These are phyloP conservation scores for Kryphioiulus occultus DNA, from an alignment of 2,888 invertebrate species.

Conservation along the genomic window DNA sequence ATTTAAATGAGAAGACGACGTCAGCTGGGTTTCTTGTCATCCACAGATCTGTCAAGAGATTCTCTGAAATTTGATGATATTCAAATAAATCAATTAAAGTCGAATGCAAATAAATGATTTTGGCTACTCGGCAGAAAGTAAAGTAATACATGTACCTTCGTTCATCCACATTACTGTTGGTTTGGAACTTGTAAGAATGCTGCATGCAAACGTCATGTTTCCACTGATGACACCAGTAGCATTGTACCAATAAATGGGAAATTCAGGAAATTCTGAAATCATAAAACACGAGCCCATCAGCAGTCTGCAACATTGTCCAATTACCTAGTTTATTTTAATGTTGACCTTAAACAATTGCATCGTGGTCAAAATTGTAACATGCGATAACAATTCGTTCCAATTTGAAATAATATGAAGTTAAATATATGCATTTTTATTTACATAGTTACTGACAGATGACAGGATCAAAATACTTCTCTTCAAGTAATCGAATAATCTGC, in stretches of 20 bases:
- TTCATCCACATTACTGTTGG: conserved; percentile 5
- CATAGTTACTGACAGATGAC: neutral
- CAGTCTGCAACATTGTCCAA: neutral
- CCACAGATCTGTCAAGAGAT: neutral
- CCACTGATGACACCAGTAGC: neutral
- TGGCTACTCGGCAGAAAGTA: no score
- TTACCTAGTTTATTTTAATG: neutral
- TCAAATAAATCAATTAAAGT: no score
- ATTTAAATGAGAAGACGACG: neutral
- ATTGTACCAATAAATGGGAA: neutral
- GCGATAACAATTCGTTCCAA: neutral
- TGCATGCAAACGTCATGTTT: neutral
- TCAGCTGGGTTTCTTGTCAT: neutral
- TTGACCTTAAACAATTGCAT: neutral
- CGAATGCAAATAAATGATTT: no score
- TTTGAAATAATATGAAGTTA: neutral
- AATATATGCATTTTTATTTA: neutral
- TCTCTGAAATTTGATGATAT: neutral
- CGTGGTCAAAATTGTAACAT: neutral
- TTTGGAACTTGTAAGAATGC: neutral
- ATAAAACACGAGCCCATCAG: neutral
- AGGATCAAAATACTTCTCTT: neutral
- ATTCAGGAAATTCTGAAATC: neutral
- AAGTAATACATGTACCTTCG: neutral
- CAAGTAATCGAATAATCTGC: neutral